A percentile compares a stretch with the other conserved stretches of the same genome.
phyloP scores from a whole-genome alignment of 2,113 vertebrate genomes.

The Eolophus roseicapilla region DNA sequence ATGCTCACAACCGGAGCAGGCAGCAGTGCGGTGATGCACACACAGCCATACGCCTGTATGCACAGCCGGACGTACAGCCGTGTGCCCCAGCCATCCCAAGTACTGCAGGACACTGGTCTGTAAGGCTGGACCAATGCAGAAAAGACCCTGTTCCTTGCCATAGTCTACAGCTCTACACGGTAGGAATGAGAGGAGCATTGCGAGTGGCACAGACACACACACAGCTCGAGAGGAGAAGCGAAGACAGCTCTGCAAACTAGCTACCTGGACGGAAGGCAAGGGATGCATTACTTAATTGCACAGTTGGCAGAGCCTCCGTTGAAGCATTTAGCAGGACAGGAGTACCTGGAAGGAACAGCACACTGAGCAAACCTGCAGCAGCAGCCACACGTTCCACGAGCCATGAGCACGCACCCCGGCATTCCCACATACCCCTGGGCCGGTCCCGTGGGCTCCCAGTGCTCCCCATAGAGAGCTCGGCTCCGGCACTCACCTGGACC shows the following conservation, averaged over 20 bases:
- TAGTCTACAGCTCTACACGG: fast-evolving
- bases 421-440: not conserved
- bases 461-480: fast-evolving
- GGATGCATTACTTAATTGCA: slow-evolving; percentile 10
- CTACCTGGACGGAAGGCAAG: slow-evolving; percentile 40
- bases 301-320: slow-evolving; percentile 21
- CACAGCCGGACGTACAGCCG: not conserved
- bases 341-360: slow-evolving; percentile 60
- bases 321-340: not conserved
- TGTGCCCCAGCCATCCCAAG: not conserved
- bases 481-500: slow-evolving; percentile 9
- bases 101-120: not conserved
- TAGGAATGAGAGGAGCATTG: not conserved
- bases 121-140: not conserved
- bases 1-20: not conserved
- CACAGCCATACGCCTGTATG: not conserved
- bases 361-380: not conserved
- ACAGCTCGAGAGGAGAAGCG: not conserved
- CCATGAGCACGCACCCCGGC: not conserved
- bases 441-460: not conserved
- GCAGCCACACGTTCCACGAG: not conserved
- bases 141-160: not conserved
- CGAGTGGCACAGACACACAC: not conserved
- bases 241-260: not conserved
- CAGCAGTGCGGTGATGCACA: not conserved